Evolutionary conservation across 2,797 vertebrate species (phyloP).

Genomic region (Pipistrellus nathusii): DNA sequence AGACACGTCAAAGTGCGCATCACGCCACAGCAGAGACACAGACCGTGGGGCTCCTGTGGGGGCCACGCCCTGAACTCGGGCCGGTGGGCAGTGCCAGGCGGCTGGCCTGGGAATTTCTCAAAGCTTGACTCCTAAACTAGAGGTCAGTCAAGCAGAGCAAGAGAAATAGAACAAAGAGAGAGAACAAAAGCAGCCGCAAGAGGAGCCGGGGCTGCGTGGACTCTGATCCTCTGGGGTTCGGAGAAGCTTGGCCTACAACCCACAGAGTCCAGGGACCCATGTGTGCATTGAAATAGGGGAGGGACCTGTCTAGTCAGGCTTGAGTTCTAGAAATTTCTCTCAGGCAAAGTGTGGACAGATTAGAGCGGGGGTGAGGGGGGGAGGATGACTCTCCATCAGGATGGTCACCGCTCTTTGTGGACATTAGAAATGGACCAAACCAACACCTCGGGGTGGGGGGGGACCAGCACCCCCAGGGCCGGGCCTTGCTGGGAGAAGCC

Average conservation of each 20-base stretch:
- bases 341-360: background rate
- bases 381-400: background rate
- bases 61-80: background rate
- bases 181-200: background rate
- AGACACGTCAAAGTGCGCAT: background rate
- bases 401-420: background rate
- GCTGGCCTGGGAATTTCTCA: background rate
- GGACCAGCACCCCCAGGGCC: background rate
- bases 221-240: background rate
- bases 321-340: background rate
- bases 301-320: background rate
- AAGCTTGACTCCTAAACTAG: background rate
- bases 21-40: background rate
- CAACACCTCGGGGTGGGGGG: background rate
- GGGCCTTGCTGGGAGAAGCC: background rate
- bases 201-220: accelerated
- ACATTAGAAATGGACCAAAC: background rate
- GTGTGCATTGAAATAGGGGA: background rate
- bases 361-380: too few relatives aligned
- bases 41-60: background rate
- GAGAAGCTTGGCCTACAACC: background rate
- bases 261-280: background rate
- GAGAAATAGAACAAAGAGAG: background rate
- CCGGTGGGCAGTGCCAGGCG: background rate
- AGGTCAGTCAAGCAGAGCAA: conserved; percentile 3